Evolutionary conservation across 2,888 invertebrate species (phyloP).

Genomic region (Temnothorax unifasciatus): DNA sequence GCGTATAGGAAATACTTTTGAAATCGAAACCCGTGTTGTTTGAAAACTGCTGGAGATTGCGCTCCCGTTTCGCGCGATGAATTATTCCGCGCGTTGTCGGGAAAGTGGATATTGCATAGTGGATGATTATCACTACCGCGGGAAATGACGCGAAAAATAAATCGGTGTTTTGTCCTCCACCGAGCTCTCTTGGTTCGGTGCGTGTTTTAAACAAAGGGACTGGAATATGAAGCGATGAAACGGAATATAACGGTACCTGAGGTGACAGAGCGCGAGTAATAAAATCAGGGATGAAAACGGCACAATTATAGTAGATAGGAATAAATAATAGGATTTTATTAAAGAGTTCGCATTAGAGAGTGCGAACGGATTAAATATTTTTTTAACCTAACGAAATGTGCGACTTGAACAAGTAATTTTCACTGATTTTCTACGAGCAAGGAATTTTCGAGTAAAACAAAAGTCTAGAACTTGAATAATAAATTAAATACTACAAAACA

Average conservation of each 20-base stretch:
- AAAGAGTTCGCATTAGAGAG: neutral
- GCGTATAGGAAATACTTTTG: neutral
- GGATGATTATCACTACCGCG: constrained; percentile 29
- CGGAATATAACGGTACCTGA: neutral
- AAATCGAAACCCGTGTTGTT: constrained; percentile 3
- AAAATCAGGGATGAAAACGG: neutral
- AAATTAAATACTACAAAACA: neutral
- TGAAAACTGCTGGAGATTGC: constrained; percentile 8
- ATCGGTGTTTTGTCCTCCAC: constrained; percentile 25
- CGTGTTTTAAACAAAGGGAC: neutral
- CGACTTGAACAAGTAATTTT: neutral
- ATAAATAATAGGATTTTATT: neutral
- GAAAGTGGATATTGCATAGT: neutral
- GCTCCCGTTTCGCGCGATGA: neutral
- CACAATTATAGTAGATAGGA: neutral
- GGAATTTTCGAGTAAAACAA: neutral
- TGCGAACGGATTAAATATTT: neutral
- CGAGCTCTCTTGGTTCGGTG: neutral
- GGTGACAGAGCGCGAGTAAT: neutral
- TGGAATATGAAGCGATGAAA: neutral
- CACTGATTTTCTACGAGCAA: neutral
- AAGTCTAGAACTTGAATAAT: neutral
- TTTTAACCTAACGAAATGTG: neutral
- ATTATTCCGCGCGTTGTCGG: constrained; percentile 21
- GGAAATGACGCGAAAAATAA: constrained; percentile 15